Evolutionary conservation across 1,140 invertebrate species (phyloP).

Genomic region (Octopus bimaculoides): DNA sequence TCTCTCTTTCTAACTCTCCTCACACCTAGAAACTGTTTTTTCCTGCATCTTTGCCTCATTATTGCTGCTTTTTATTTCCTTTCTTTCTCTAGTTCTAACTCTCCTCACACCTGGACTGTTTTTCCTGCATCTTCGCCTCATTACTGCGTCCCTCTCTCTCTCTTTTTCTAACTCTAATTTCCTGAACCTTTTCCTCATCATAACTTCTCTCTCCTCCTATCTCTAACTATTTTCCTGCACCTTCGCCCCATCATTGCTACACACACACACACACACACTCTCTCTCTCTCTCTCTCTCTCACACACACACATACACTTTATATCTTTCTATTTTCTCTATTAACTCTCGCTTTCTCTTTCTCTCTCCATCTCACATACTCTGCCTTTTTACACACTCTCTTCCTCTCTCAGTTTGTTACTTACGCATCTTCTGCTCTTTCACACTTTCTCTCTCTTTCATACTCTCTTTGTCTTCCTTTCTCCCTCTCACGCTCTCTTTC

Average conservation of each 20-base stretch:
- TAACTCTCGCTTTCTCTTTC: neutral
- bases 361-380: neutral
- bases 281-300: neutral
- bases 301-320: neutral
- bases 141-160: neutral
- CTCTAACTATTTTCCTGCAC: neutral
- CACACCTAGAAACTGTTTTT: neutral
- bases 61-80: neutral
- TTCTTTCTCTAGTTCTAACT: neutral
- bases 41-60: neutral
- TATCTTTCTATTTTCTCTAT: neutral
- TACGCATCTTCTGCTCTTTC: neutral
- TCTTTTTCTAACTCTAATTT: neutral
- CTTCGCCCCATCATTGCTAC: neutral
- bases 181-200: neutral
- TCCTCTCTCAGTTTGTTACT: neutral
- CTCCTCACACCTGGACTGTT: neutral
- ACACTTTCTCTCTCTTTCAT: neutral
- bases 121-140: no score
- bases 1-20: conserved; percentile 1
- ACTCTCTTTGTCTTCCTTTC: neutral
- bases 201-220: neutral
- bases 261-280: neutral
- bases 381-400: neutral
- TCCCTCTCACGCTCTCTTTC: neutral